Percentiles rank a stretch among this genome's conserved stretches.
These are phyloP conservation scores for Bambusicola thoracicus DNA, from an alignment of 2,113 vertebrate species.

Conservation along the genomic window DNA sequence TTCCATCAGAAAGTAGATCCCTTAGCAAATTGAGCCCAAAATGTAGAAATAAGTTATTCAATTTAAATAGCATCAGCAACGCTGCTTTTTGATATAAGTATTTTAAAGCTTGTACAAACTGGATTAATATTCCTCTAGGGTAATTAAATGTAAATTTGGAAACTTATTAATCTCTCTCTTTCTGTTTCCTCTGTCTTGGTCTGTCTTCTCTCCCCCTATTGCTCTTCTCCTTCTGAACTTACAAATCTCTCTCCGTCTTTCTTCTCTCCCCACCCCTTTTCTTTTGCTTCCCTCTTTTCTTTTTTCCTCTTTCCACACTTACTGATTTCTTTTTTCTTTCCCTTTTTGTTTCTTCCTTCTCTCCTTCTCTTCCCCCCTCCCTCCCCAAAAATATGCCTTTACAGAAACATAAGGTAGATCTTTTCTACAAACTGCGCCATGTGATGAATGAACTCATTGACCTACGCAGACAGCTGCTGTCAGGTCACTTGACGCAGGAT, in stretches of 20 bases:
- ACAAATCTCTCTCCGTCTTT: neutral
- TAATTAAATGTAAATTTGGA: slow-evolving; percentile 47
- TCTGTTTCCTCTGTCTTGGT: slow-evolving; percentile 44
- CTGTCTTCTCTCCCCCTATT: slow-evolving; percentile 11
- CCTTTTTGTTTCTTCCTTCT: neutral
- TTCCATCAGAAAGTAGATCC: neutral
- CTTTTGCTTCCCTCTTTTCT: neutral
- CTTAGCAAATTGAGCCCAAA: neutral
- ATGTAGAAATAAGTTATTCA: neutral
- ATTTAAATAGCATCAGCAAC: neutral
- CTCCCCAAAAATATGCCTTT: slow-evolving; percentile 53
- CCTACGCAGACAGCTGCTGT: slow-evolving; percentile 93
- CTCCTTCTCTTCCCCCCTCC: neutral
- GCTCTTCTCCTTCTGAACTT: neutral
- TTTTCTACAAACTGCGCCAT: slow-evolving; percentile 96
- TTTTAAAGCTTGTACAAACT: slow-evolving; percentile 30
- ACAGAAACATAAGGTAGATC: slow-evolving; percentile 96
- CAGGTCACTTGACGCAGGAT: slow-evolving; percentile 94
- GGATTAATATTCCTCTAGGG: slow-evolving; percentile 36
- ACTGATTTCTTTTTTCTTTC: slow-evolving; percentile 29
- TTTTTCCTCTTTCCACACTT: neutral
- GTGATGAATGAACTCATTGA: slow-evolving; percentile 98
- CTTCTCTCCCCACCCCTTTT: neutral
- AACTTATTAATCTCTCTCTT: slow-evolving; percentile 61
- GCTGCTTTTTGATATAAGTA: neutral